phyloP scores from a whole-genome alignment of 2,113 vertebrate species.

The Chrysemys picta region DNA sequence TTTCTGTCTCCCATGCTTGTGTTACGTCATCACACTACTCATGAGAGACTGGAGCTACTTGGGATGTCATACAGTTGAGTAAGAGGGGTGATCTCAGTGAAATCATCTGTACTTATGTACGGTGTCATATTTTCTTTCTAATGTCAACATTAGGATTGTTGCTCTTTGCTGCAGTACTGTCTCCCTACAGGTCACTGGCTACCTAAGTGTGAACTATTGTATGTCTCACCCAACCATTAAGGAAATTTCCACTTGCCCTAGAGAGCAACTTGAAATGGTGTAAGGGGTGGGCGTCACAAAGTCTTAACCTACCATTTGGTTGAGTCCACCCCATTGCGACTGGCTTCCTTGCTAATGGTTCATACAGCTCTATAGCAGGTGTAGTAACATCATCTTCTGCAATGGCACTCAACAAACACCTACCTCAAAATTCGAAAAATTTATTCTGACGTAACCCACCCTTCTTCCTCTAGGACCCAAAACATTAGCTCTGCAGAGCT shows the following conservation, averaged over 20 bases:
- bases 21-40: not conserved
- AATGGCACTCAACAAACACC: not conserved
- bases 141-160: not conserved
- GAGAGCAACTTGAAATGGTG: not conserved
- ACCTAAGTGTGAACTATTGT: not conserved
- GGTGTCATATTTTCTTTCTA: not conserved
- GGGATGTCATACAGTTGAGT: not conserved
- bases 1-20: slow-evolving; percentile 15
- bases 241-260: not conserved
- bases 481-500: not conserved
- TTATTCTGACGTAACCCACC: rapidly evolving
- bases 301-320: not conserved
- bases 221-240: not conserved
- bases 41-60: not conserved
- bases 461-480: not conserved
- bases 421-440: not conserved
- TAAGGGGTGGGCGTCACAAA: not conserved
- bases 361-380: not conserved
- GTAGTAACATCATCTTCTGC: not conserved
- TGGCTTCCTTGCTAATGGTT: not conserved
- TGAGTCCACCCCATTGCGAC: not conserved
- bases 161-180: not conserved
- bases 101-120: not conserved
- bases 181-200: not conserved
- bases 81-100: not conserved